Evolutionary conservation across 2,797 vertebrate species (phyloP), one percentile per base, ranked within the genome.

Genomic region (Basileuterus tristriatus): DNA sequence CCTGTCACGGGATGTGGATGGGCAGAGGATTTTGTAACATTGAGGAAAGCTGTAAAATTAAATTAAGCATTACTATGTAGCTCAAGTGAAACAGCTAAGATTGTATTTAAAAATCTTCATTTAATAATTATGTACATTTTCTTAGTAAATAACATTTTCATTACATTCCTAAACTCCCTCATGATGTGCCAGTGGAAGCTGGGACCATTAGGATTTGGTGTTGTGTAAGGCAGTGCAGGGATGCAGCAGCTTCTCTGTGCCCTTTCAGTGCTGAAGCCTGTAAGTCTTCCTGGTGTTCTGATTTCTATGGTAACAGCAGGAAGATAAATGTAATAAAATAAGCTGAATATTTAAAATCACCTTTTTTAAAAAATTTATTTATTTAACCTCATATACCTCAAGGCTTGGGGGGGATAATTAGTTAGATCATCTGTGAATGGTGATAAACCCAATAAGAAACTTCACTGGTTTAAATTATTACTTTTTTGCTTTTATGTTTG

Each of bases 271-370:
- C 86, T 88, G 91, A 91, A 95, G 83, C 84, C 92, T 88, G 5
- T 79, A 88, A 95, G 75, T 95, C 90, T 92, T 95, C 80, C 89
- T 94, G 90, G 63, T 95, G 50, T 93, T 94, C 83, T 62, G 86
- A 97, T 97, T 96, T 97, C 93, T 97, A 92, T 94, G 94, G 94
- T 94, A 96, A 96, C 95, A 93, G 80, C 74, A 83, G 91, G 80
- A 93, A 92, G 90, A 93, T 72, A 96, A 83, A 87, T 1, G 4
- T 83, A 90, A 89, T 78, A 86, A 82, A 94, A 87, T 76, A 91
- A 90, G 46, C 27, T 75, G 77, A 74, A 90, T 93, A 71, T 94
- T 91, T 90, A 88, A 90, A 68, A 84, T 29, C 37, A 72, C 41
- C 36, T 60, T 64, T 92, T 67, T 84, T 69, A 3, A 11, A 11